Base-by-base conservation (phyloP, 2,797 vertebrate species). In the Spinus olivaceus region DNA sequence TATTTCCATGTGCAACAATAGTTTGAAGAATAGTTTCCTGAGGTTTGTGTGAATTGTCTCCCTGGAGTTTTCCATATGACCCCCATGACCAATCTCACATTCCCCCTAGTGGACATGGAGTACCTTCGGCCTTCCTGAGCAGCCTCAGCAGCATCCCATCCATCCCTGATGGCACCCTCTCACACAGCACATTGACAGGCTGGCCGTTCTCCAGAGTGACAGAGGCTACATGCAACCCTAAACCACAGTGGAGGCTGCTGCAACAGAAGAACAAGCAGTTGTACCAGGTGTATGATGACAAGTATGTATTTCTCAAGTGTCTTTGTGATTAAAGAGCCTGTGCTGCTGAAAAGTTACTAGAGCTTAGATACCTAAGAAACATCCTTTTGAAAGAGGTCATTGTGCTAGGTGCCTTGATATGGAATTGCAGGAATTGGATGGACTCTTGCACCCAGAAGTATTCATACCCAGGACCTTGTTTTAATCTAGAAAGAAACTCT, bases 21-120 rank as follows among this genome's bases (percentile, higher is more conserved):
- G 6, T 57, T 33, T 53, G 37, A 73, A 63, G 19, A 56, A 39
- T 12, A 56, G 12, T 66, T 86, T 88, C 33, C 37, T 81, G 14
- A 2, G 1, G 9, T 49, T 61, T 28, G 28, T 15, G 5, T 35
- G 17, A 70, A 66, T 41, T 6, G 3, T 30, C 17, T 21, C 21
- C 6, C 1, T 32, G 28, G 8, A 47, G 2, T n/a, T 74, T 60
- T 67, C 33, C 1, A 0, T 9, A 23, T 1, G 2, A n/a, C 4
- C 6, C 16, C 9, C 14, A 8, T 3, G 6, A 46, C 35, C 41
- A 44, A 9, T 20, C 14, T 72, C 19, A 1, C 14, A 6, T 9
- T 60, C 17, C 8, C 2, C 14, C 5, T 16, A 3, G 9, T 8
- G 44, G 49, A 15, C 10, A 5, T 73, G 15, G 14, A 12, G 21